Percentiles rank a stretch among this genome's conserved stretches.
phyloP scores from a whole-genome alignment of 2,113 vertebrate species.

The Scalopus aquaticus region DNA sequence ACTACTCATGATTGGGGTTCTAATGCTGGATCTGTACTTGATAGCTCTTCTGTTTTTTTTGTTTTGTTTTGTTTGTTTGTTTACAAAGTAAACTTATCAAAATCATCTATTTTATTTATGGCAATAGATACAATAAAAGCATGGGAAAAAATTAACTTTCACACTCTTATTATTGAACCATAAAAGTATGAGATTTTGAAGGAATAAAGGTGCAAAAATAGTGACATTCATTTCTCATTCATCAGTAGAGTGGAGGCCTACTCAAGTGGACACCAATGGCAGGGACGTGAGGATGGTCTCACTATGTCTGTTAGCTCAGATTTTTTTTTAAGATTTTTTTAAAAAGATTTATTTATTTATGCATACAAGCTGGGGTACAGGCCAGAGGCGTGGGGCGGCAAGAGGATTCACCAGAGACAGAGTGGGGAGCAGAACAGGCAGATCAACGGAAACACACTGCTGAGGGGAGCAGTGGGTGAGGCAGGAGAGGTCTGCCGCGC shows the following conservation, averaged over 20 bases:
- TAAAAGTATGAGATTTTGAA: background rate
- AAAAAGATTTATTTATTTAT: no score
- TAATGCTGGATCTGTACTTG: background rate
- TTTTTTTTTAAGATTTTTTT: no score
- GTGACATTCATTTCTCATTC: background rate
- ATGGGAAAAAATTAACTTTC: background rate
- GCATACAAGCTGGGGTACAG: no score
- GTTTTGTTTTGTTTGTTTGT: background rate
- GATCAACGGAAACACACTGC: no score
- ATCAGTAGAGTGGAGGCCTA: background rate
- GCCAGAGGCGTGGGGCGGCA: no score
- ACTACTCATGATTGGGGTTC: background rate
- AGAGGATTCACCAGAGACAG: no score
- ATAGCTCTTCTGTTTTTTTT: background rate
- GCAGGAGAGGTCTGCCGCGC: no score
- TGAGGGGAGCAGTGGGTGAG: no score
- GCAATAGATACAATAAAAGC: background rate
- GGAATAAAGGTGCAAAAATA: background rate
- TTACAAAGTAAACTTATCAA: background rate
- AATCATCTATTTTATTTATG: background rate
- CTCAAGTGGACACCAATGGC: background rate
- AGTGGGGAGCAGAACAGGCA: no score
- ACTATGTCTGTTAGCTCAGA: background rate
- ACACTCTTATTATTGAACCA: background rate
- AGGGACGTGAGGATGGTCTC: fast-evolving